phyloP scores from a whole-genome alignment of 2,113 vertebrate genomes.

The Mungos mungo region DNA sequence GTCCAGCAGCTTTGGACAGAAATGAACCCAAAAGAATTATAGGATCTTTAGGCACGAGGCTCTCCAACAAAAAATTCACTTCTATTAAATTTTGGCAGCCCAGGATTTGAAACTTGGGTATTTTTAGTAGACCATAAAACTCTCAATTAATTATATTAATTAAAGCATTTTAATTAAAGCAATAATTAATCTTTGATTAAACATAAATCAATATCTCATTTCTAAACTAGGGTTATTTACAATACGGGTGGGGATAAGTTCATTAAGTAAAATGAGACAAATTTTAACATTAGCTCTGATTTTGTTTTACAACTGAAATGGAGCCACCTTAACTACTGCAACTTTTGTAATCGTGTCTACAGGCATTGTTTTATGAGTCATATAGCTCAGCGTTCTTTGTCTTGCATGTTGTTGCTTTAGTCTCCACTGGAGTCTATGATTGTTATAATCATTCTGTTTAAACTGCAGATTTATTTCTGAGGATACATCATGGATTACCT shows the following conservation, averaged over 20 bases:
- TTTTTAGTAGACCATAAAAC: constrained; percentile 47
- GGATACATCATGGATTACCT: neutral
- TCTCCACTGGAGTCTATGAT: neutral
- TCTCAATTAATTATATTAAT: constrained; percentile 52
- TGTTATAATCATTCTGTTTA: neutral
- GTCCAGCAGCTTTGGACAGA: neutral
- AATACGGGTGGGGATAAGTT: neutral
- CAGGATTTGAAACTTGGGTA: neutral
- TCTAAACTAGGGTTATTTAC: constrained; percentile 33
- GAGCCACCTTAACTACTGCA: neutral
- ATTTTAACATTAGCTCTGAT: neutral
- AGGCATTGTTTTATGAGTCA: neutral
- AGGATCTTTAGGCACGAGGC: neutral
- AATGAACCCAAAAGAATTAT: neutral
- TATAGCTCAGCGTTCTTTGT: neutral
- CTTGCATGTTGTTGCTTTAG: neutral
- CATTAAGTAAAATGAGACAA: neutral
- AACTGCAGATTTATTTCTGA: neutral
- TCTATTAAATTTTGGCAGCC: neutral
- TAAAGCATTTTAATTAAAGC: constrained; percentile 48
- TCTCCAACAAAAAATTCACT: neutral
- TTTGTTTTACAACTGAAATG: neutral
- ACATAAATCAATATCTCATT: constrained; percentile 54
- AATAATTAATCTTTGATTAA: constrained; percentile 52
- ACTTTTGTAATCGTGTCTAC: neutral